Percentiles rank a stretch among this genome's conserved stretches.
These are phyloP conservation scores for Phrynocephalus vlangalii DNA, from an alignment of 2,797 vertebrate species.

Conservation along the genomic window DNA sequence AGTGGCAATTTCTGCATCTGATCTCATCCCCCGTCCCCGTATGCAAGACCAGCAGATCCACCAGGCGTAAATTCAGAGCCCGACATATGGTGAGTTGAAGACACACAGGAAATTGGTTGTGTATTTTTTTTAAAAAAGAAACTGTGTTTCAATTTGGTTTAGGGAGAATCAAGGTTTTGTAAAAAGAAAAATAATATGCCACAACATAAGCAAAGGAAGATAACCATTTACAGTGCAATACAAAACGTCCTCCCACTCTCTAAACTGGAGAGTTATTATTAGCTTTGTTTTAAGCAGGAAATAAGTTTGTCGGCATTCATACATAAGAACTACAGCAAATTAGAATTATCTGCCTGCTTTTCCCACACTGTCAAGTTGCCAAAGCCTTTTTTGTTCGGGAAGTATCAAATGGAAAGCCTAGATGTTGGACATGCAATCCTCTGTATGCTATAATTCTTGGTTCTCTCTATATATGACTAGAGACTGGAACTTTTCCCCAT, in stretches of 20 bases:
- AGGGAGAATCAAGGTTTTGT: not conserved
- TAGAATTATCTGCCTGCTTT: not conserved
- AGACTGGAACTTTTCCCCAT: not conserved
- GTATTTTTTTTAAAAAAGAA: not conserved
- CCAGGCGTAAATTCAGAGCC: not conserved
- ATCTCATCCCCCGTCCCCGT: not conserved
- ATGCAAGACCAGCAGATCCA: not conserved
- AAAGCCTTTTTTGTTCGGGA: not conserved
- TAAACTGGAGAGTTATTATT: rapidly evolving
- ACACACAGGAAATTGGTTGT: constrained; percentile 28
- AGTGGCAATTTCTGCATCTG: not conserved
- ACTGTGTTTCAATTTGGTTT: constrained; percentile 9
- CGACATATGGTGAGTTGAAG: too few species aligned
- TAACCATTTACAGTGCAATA: not conserved
- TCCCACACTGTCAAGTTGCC: not conserved
- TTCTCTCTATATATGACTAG: not conserved
- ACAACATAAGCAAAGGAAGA: not conserved
- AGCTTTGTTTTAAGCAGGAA: constrained; percentile 17
- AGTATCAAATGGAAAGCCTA: not conserved
- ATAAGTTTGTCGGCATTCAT: not conserved
- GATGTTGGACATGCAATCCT: not conserved
- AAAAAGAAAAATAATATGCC: not conserved
- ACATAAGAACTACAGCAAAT: constrained; percentile 12
- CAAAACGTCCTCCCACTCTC: not conserved
- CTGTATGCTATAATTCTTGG: too few species aligned